A percentile compares a stretch with the other conserved stretches of the same genome.
These are phyloP conservation scores for Papilio helenus DNA, from an alignment of 1,140 invertebrate genomes.

Conservation along the genomic window DNA sequence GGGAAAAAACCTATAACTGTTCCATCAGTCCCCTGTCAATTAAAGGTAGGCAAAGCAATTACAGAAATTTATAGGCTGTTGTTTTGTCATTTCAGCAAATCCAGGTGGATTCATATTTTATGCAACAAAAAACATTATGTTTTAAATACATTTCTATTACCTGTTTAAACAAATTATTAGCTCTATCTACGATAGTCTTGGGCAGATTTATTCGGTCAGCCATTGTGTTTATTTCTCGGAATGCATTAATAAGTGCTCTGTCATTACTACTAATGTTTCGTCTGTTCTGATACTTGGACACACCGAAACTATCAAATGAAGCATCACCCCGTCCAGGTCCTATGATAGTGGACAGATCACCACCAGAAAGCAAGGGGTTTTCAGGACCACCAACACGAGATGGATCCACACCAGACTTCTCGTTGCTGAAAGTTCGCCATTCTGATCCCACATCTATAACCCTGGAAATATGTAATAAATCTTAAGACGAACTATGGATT, in stretches of 20 bases:
- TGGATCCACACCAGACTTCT: conserved; percentile 97
- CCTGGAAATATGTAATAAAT: conserved; percentile 81
- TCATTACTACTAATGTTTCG: conserved; percentile 97
- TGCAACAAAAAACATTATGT: neutral
- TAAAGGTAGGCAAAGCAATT: no score
- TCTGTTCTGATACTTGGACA: conserved; percentile 96
- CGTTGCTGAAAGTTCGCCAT: conserved; percentile 99
- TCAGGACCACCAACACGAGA: conserved; percentile 99
- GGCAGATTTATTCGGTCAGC: conserved; percentile 98
- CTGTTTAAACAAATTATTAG: conserved; percentile 98
- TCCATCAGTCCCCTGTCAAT: no score
- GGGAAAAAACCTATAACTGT: no score
- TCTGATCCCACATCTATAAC: conserved; percentile 99
- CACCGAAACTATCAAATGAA: conserved; percentile 91
- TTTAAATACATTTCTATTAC: conserved; percentile 54
- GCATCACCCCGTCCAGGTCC: conserved; percentile 94
- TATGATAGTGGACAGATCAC: conserved; percentile 98
- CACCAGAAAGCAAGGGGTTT: conserved; percentile 97
- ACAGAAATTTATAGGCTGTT: no score
- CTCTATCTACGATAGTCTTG: conserved; percentile 96
- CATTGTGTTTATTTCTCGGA: conserved; percentile 98
- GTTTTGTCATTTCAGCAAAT: no score
- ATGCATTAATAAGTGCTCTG: conserved; percentile 96
- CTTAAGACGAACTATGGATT: neutral
- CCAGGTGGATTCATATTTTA: neutral